Percentiles rank a stretch among this genome's conserved stretches.
Evolutionary conservation across 2,888 invertebrate species (phyloP).

Genomic region (Tinea semifulvella): DNA sequence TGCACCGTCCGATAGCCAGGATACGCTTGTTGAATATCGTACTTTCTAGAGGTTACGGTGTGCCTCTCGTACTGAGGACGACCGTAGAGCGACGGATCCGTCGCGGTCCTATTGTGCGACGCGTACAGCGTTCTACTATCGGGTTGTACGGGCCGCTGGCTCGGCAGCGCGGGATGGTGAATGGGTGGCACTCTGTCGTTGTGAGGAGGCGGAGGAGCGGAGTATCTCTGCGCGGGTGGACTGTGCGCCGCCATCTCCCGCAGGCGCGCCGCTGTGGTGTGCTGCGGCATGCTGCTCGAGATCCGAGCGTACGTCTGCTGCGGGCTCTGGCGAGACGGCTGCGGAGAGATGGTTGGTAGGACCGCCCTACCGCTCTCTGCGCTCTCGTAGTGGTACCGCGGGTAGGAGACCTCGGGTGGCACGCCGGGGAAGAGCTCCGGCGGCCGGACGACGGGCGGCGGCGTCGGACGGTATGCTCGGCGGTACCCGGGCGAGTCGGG

Average conservation of each 20-base stretch:
- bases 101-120: slow-evolving; percentile 31
- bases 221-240: slow-evolving; percentile 44
- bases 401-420: slow-evolving; percentile 43
- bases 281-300: slow-evolving; percentile 46
- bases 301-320: slow-evolving; percentile 44
- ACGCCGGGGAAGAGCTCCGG: slow-evolving; percentile 49
- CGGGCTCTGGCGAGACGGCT: slow-evolving; percentile 45
- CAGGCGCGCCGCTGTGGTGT: slow-evolving; percentile 43
- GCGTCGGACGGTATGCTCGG: slow-evolving; percentile 5
- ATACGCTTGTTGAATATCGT: slow-evolving; percentile 55
- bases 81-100: slow-evolving; percentile 41
- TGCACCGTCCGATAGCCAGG: slow-evolving; percentile 48
- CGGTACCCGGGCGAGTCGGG: slow-evolving; percentile 15
- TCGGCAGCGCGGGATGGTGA: slow-evolving; percentile 39
- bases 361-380: slow-evolving; percentile 30
- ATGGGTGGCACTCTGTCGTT: slow-evolving; percentile 60
- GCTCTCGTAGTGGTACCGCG: slow-evolving; percentile 47
- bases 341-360: slow-evolving; percentile 37
- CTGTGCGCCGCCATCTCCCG: slow-evolving; percentile 38
- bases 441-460: slow-evolving; percentile 27
- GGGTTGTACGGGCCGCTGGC: slow-evolving; percentile 30
- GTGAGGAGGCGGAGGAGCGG: slow-evolving; percentile 48
- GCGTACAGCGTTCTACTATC: slow-evolving; percentile 35
- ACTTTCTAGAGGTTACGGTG: slow-evolving; percentile 41
- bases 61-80: slow-evolving; percentile 45